A percentile compares a stretch with the other conserved stretches of the same genome.
These are phyloP conservation scores for Stigmatopora argus DNA, from an alignment of 2,113 vertebrate genomes.

Conservation along the genomic window DNA sequence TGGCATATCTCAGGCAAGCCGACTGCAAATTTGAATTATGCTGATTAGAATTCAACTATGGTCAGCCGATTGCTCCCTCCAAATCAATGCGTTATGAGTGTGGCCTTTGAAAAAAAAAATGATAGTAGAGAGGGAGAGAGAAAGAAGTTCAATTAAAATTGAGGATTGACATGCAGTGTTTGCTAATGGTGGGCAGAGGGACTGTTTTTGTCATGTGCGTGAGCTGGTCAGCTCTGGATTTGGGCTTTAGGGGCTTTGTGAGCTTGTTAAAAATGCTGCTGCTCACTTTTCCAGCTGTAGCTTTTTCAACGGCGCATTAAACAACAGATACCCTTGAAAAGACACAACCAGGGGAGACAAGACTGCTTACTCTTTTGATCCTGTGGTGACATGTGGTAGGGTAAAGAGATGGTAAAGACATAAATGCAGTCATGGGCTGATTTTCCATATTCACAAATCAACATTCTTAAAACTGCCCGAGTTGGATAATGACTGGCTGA, in stretches of 20 bases:
- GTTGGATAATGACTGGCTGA: not conserved
- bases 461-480: not conserved
- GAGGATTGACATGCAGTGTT: not conserved
- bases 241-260: slow-evolving; percentile 7
- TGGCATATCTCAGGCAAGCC: not conserved
- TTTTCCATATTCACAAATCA: not conserved
- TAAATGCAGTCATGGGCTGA: not conserved
- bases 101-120: not conserved
- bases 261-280: slow-evolving; percentile 7
- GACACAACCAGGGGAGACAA: not conserved
- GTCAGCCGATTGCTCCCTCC: slow-evolving; percentile 2
- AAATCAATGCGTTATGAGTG: slow-evolving; percentile 5
- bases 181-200: not conserved
- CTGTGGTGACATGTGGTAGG: slow-evolving; percentile 1
- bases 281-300: slow-evolving; percentile 9
- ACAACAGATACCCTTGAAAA: slow-evolving; percentile 6
- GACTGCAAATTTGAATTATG: slow-evolving; percentile 6
- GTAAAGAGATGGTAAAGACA: not conserved
- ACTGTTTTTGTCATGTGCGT: not conserved
- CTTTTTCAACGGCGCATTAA: slow-evolving; percentile 7
- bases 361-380: slow-evolving; percentile 2
- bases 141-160: slow-evolving; percentile 1
- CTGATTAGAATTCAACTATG: slow-evolving; percentile 1
- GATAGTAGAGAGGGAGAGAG: not conserved
- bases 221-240: slow-evolving; percentile 7